A percentile compares a stretch with the other conserved stretches of the same genome.
These are phyloP conservation scores for Xestia xanthographa DNA, from an alignment of 2,888 invertebrate genomes.

Conservation along the genomic window DNA sequence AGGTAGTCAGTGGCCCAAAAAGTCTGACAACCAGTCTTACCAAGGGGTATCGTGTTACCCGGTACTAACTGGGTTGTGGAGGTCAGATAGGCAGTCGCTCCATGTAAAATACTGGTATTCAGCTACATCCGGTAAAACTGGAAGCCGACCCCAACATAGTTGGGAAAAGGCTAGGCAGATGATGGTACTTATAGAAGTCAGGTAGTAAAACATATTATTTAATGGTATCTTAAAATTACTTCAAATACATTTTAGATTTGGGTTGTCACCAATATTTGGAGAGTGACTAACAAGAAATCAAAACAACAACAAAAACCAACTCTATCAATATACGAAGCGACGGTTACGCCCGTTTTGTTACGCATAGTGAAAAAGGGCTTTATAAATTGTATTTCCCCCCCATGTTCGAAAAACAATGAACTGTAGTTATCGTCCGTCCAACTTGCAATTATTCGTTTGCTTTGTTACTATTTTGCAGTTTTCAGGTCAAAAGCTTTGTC, in stretches of 20 bases:
- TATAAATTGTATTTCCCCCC: conserved; percentile 28
- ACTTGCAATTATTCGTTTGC: conserved; percentile 30
- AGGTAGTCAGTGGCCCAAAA: too few relatives aligned
- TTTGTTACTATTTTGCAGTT: conserved; percentile 42
- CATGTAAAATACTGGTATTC: too few relatives aligned
- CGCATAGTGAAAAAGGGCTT: conserved; percentile 28
- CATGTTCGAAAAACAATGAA: conserved; percentile 42
- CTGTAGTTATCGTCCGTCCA: conserved; percentile 22
- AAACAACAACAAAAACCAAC: conserved; percentile 28
- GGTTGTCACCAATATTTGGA: background rate
- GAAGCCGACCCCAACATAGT: too few relatives aligned
- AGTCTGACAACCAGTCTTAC: too few relatives aligned
- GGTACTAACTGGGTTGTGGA: too few relatives aligned
- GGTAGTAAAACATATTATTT: background rate
- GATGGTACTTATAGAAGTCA: too few relatives aligned
- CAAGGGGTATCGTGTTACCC: too few relatives aligned
- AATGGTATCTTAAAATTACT: background rate
- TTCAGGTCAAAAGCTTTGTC: conserved; percentile 46
- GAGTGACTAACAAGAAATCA: background rate
- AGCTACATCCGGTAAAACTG: too few relatives aligned
- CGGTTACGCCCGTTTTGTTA: conserved; percentile 14
- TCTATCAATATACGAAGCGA: background rate
- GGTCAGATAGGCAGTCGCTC: too few relatives aligned
- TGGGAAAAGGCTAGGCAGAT: too few relatives aligned
- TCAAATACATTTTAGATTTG: background rate